Conservation (phyloP, 2,113 vertebrate genomes). For the Corydoras sp. region DNA sequence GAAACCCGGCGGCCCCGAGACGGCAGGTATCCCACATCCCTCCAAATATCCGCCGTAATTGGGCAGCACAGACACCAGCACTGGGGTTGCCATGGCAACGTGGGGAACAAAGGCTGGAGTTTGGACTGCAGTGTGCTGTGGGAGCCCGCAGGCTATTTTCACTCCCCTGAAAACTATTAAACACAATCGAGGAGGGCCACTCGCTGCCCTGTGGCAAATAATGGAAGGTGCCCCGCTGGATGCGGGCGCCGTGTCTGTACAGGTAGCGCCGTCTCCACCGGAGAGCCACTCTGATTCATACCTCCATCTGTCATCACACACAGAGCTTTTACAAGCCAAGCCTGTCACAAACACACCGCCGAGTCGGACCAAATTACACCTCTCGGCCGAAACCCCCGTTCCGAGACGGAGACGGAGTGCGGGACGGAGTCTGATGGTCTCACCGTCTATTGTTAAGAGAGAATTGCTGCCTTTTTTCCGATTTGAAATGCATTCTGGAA, state of each 20-base stretch:
- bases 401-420: not conserved
- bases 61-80: constrained; percentile 36
- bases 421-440: not conserved
- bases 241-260: constrained; percentile 9
- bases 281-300: constrained; percentile 19
- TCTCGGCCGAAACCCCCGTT: not conserved
- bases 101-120: constrained; percentile 44
- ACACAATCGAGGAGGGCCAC: constrained; percentile 42
- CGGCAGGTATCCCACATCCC: constrained; percentile 38
- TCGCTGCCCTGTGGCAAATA: constrained; percentile 34
- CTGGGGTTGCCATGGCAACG: constrained; percentile 50
- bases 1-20: constrained; percentile 32
- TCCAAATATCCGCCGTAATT: constrained; percentile 50
- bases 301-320: constrained; percentile 27
- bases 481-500: not conserved
- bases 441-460: not conserved
- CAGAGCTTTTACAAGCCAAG: constrained; percentile 18
- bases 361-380: constrained; percentile 3
- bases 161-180: constrained; percentile 47
- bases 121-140: constrained; percentile 46
- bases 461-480: not conserved
- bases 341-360: constrained; percentile 18
- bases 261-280: constrained; percentile 17
- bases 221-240: constrained; percentile 38
- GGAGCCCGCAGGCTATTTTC: constrained; percentile 48